phyloP scores from a whole-genome alignment of 35 echinoderm and acorn worm genomes.

The Ophioderma brevispina region DNA sequence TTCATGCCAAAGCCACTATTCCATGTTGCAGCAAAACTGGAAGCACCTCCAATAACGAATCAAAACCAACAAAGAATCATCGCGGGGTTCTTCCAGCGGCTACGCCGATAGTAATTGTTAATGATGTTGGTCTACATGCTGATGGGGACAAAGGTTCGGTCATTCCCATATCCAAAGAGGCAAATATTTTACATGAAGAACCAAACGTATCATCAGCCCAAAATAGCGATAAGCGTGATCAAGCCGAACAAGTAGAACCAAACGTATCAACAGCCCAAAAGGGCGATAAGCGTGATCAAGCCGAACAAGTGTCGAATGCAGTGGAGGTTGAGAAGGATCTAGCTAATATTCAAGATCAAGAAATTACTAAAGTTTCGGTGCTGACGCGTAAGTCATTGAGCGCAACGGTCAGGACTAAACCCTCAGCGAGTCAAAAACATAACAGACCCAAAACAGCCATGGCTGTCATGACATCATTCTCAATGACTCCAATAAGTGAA shows the following conservation, averaged over 20 bases:
- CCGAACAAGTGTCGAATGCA: too few species aligned
- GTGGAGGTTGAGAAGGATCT: too few species aligned
- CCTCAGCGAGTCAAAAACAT: not conserved
- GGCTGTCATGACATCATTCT: not conserved
- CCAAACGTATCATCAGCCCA: too few species aligned
- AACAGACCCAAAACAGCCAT: conserved; percentile 36
- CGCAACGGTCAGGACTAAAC: not conserved
- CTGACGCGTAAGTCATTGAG: not conserved
- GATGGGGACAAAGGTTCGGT: too few species aligned
- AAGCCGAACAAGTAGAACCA: too few species aligned
- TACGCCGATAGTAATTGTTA: not conserved
- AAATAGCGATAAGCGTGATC: too few species aligned
- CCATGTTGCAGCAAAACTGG: not conserved
- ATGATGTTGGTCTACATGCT: not conserved
- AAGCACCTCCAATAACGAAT: not conserved
- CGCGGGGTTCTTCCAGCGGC: conserved; percentile 8
- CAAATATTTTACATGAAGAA: too few species aligned
- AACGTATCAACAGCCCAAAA: too few species aligned
- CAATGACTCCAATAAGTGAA: not conserved
- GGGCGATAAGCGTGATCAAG: too few species aligned
- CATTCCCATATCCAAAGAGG: too few species aligned
- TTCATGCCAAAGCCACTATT: conserved; percentile 5
- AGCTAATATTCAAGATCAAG: too few species aligned
- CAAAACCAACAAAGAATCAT: not conserved
- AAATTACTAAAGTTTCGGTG: too few species aligned